phyloP scores from a whole-genome alignment of 2,113 vertebrate species.

The Bubo bubo region DNA sequence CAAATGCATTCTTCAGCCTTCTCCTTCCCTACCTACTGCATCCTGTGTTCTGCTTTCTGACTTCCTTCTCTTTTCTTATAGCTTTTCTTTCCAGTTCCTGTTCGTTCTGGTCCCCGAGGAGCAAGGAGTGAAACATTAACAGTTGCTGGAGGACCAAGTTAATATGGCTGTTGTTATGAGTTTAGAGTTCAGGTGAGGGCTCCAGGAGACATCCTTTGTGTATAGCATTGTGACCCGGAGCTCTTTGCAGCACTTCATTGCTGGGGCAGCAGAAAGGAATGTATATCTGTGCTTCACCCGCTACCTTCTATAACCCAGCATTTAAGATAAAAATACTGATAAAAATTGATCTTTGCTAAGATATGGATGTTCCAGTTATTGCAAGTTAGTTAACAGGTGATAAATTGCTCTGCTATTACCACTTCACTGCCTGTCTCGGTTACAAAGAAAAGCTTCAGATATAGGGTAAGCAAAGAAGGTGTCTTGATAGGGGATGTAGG shows the following conservation, averaged over 20 bases:
- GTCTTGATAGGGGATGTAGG: not conserved
- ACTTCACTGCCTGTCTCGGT: rapidly evolving
- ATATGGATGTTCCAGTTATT: not conserved
- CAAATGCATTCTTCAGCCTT: constrained; percentile 40
- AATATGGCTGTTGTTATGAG: not conserved
- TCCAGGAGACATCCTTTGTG: not conserved
- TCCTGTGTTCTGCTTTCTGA: constrained; percentile 47
- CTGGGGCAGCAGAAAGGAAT: not conserved
- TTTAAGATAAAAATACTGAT: not conserved
- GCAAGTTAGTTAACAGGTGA: not conserved
- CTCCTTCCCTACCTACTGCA: constrained; percentile 55
- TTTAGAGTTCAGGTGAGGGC: constrained; percentile 8
- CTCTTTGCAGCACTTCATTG: not conserved
- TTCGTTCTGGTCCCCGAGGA: not conserved
- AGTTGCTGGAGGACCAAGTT: not conserved
- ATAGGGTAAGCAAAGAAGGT: not conserved
- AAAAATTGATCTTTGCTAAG: not conserved
- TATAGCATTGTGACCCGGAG: rapidly evolving
- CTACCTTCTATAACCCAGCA: not conserved
- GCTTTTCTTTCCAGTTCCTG: constrained; percentile 47
- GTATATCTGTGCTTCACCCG: not conserved
- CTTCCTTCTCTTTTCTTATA: constrained; percentile 35
- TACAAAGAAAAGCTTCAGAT: not conserved
- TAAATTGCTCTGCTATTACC: not conserved
- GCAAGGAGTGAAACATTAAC: not conserved